phyloP scores from a whole-genome alignment of 2,797 vertebrate genomes.

The Muraenolepis orangiensis region DNA sequence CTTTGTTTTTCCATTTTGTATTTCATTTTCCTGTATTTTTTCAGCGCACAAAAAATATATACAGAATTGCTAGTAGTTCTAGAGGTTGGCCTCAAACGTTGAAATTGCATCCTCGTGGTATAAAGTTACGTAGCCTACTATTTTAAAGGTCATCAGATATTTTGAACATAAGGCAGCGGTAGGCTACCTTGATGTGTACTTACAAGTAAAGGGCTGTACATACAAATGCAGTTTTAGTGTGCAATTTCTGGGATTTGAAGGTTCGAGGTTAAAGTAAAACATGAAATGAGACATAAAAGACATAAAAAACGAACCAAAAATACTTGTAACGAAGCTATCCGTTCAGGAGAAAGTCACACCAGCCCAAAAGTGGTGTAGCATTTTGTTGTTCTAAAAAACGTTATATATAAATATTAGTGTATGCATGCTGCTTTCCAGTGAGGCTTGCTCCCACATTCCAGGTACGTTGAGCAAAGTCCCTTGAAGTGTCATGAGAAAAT shows the following conservation, averaged over 20 bases:
- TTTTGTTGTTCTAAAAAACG: constrained; percentile 58
- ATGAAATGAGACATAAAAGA: background rate
- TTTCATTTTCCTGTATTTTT: background rate
- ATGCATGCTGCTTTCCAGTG: constrained; percentile 72
- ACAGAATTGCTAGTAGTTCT: background rate
- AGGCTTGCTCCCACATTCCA: constrained; percentile 73
- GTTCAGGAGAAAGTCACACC: constrained; percentile 50
- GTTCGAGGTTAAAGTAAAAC: background rate
- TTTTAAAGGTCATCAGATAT: constrained; percentile 16
- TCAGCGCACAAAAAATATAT: constrained; percentile 9
- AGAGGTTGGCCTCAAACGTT: background rate
- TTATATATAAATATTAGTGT: constrained; percentile 62
- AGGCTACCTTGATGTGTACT: constrained; percentile 26
- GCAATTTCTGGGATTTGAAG: background rate
- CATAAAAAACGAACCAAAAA: constrained; percentile 9
- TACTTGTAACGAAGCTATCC: constrained; percentile 44
- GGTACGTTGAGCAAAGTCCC: constrained; percentile 54
- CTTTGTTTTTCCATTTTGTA: background rate
- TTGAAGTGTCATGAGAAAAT: constrained; percentile 60
- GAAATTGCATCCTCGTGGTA: background rate
- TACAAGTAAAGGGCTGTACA: constrained; percentile 22
- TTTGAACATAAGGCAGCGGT: constrained; percentile 18
- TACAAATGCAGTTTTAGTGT: background rate
- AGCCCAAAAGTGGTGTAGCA: constrained; percentile 66
- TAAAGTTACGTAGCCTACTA: background rate